These are phyloP conservation scores for Acanthornis magna DNA, from an alignment of 2,797 vertebrate genomes.

Conservation along the genomic window DNA sequence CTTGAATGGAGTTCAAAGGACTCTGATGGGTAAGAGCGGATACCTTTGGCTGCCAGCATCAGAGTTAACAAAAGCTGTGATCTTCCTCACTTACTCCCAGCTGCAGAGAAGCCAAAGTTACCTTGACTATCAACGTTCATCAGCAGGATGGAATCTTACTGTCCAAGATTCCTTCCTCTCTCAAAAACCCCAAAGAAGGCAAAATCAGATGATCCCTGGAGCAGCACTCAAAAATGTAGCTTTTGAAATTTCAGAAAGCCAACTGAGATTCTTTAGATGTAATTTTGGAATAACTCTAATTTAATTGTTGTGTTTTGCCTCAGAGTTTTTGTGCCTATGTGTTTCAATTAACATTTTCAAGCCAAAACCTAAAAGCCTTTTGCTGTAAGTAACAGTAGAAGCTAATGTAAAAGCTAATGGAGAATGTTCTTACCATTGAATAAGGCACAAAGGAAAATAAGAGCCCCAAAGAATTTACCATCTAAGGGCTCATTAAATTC, in stretches of 20 bases:
- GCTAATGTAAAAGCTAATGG: conserved; percentile 43
- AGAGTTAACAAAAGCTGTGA: neutral
- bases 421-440: conserved; percentile 14
- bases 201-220: neutral
- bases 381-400: conserved; percentile 52
- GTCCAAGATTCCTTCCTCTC: neutral
- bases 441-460: conserved; percentile 22
- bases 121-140: neutral
- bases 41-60: neutral
- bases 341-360: conserved; percentile 29
- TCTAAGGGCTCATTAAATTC: conserved; percentile 48
- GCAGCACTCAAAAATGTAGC: neutral
- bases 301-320: neutral
- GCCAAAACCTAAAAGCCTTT: conserved; percentile 57
- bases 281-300: conserved; percentile 18
- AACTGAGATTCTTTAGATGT: neutral
- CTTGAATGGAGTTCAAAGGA: neutral
- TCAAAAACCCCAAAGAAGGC: neutral
- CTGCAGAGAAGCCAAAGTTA: neutral
- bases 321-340: neutral
- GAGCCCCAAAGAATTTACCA: conserved; percentile 24
- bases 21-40: neutral
- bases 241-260: conserved; percentile 3
- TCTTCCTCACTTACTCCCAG: neutral
- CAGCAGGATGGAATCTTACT: neutral